phyloP scores from a whole-genome alignment of 2,797 vertebrate genomes.

The Chelonia mydas region DNA sequence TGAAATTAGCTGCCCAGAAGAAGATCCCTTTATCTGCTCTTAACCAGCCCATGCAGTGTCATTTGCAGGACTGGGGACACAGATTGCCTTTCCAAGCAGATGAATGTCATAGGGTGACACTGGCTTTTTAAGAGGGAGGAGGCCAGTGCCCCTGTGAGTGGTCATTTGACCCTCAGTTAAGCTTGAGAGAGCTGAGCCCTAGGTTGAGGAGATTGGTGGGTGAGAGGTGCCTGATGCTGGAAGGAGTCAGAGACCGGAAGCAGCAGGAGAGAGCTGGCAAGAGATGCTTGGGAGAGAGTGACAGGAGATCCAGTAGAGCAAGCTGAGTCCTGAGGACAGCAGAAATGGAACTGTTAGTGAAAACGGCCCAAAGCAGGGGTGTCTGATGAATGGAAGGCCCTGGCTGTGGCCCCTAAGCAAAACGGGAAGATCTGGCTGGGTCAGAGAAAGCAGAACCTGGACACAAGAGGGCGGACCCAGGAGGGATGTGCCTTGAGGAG shows the following conservation, averaged over 20 bases:
- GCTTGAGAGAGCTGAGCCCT: background rate
- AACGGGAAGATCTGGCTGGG: background rate
- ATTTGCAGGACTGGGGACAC: background rate
- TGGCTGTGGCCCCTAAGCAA: background rate
- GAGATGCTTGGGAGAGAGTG: too few relatives aligned
- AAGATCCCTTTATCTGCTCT: background rate
- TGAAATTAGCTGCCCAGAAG: background rate
- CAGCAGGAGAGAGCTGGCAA: background rate
- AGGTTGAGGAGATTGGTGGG: background rate
- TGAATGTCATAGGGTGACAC: background rate
- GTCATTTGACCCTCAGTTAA: background rate
- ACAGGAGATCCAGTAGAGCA: background rate
- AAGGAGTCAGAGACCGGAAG: background rate
- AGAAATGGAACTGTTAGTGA: background rate
- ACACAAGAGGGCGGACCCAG: background rate
- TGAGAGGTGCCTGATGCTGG: background rate
- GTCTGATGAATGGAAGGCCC: background rate
- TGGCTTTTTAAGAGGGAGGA: background rate
- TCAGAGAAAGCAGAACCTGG: background rate
- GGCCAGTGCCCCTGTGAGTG: background rate
- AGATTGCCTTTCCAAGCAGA: background rate
- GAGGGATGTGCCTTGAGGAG: background rate
- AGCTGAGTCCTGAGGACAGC: background rate
- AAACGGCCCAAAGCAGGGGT: background rate
- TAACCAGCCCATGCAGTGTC: background rate